Evolutionary conservation across 2,797 vertebrate genomes (phyloP).

Genomic region (Enteromius radiatus): DNA sequence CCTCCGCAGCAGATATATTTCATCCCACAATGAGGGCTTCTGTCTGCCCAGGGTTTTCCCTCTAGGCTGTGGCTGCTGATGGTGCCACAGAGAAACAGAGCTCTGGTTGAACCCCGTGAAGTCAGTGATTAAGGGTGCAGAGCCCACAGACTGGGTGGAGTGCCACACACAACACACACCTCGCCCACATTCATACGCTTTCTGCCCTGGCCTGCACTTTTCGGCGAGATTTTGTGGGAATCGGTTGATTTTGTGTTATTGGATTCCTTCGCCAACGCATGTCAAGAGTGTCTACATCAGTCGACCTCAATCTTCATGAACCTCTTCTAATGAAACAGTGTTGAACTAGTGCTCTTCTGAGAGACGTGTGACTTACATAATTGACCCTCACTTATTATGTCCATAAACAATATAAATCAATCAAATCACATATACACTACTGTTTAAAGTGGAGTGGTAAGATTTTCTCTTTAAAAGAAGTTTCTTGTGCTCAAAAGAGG

Average conservation of each 20-base stretch:
- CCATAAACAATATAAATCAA: not conserved
- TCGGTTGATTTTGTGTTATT: slow-evolving; percentile 19
- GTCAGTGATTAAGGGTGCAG: slow-evolving; percentile 41
- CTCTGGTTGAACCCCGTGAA: slow-evolving; percentile 33
- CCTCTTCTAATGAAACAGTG: not conserved
- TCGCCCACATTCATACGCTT: not conserved
- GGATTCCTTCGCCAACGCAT: slow-evolving; percentile 1
- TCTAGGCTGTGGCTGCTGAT: slow-evolving; percentile 29
- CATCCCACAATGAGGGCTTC: slow-evolving; percentile 35
- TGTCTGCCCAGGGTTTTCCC: slow-evolving; percentile 35
- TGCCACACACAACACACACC: slow-evolving; percentile 29
- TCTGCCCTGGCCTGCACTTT: slow-evolving; percentile 15
- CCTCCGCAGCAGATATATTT: slow-evolving; percentile 34
- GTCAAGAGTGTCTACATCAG: slow-evolving; percentile 1
- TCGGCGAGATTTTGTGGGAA: not conserved
- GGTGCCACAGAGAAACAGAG: slow-evolving; percentile 46
- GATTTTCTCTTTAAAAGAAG: not conserved
- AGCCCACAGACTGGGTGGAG: slow-evolving; percentile 40
- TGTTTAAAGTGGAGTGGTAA: not conserved
- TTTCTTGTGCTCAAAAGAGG: not conserved
- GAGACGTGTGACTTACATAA: not conserved
- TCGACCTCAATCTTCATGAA: not conserved
- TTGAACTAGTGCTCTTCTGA: not conserved
- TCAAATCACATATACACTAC: not conserved
- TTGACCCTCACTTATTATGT: not conserved